Evolutionary conservation across 2,797 vertebrate species (phyloP), one percentile per base, ranked within the genome.

Genomic region (Nyctibius grandis): DNA sequence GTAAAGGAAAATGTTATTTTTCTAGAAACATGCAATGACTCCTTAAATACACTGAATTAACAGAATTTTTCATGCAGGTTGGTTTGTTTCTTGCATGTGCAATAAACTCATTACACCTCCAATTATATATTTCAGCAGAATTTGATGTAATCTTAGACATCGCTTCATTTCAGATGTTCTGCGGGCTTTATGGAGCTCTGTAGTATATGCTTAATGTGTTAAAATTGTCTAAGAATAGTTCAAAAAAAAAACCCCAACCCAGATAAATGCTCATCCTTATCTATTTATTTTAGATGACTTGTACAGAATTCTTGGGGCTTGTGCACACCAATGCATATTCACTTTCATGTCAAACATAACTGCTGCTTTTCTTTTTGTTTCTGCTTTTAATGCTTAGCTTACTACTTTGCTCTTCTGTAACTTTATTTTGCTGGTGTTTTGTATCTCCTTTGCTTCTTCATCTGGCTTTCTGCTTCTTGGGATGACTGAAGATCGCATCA

Each of bases 401-500:
- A 92, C 97, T 96, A 85, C 96, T 97, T 95, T 97, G 96, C 96
- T 96, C 95, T 94, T 82, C 96, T 94, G 13, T 97, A 96, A 97
- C 95, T 97, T 98, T 98, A 93, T 97, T 98, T 97, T 98, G 97
- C 97, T 98, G 97, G 95, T 97, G 93, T 98, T 98, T 97, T 97
- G 68, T 97, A 91, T 98, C 97, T 95, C 90, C 94, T 97, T 97
- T 98, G 95, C 94, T 98, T 98, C 96, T 97, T 96, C 97, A 95
- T 98, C 93, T 98, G 97, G 96, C 97, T 98, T 98, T 98, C 97
- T 98, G 98, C 96, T 98, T 98, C 97, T 98, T 97, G 97, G 97
- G 97, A 96, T 98, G 98, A 97, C 98, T 98, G 98, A 98, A 99
- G 99, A 99, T 97, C 98, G 99, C 97, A 96, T 97, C 98, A 98